phyloP scores from a whole-genome alignment of 1,140 invertebrate genomes.

The Penaeus japonicus region DNA sequence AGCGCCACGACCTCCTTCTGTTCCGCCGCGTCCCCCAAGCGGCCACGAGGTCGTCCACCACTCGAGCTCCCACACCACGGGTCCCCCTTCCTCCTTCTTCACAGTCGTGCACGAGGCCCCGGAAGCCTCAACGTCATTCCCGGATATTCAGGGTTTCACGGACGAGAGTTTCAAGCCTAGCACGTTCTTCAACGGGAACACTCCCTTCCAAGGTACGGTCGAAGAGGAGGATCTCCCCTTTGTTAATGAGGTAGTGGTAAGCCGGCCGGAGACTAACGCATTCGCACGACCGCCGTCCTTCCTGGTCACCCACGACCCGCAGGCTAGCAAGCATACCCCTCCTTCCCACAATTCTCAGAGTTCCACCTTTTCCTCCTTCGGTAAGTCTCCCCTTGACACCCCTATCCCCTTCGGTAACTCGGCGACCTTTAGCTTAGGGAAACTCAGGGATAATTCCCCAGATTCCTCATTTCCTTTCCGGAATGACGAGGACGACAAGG shows the following conservation, averaged over 20 bases:
- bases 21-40: too few relatives aligned
- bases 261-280: too few relatives aligned
- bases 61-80: not conserved
- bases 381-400: not conserved
- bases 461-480: not conserved
- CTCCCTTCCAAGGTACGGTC: slow-evolving; percentile 40
- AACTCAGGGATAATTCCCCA: not conserved
- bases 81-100: slow-evolving; percentile 34
- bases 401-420: slow-evolving; percentile 36
- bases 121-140: not conserved
- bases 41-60: too few relatives aligned
- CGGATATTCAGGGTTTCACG: slow-evolving; percentile 20
- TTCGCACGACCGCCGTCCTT: too few relatives aligned
- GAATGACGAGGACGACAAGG: not conserved
- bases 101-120: slow-evolving; percentile 18
- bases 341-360: not conserved
- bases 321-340: not conserved
- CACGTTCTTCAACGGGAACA: slow-evolving; percentile 1
- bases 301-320: too few relatives aligned
- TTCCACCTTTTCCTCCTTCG: slow-evolving; percentile 20
- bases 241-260: not conserved
- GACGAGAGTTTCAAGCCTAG: slow-evolving; percentile 36
- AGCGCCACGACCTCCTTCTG: not conserved
- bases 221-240: slow-evolving; percentile 14
- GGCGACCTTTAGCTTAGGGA: slow-evolving; percentile 9